Evolutionary conservation across 2,797 vertebrate genomes (phyloP).

Genomic region (Bovichtus diacanthus): DNA sequence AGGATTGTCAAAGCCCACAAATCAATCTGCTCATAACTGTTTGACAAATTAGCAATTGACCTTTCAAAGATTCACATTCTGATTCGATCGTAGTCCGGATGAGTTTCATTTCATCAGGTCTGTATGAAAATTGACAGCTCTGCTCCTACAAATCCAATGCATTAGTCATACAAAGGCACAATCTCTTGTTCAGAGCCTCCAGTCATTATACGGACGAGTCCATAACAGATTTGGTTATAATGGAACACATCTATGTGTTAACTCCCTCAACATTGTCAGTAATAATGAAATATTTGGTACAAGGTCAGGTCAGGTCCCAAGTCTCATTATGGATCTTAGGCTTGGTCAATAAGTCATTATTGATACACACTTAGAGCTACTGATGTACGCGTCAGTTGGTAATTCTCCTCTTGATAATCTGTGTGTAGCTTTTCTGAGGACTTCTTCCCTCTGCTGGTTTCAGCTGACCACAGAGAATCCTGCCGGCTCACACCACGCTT

Average conservation of each 20-base stretch:
- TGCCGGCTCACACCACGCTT: slow-evolving; percentile 25
- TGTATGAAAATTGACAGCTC: slow-evolving; percentile 30
- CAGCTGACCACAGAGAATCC: slow-evolving; percentile 64
- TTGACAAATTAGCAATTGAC: slow-evolving; percentile 63
- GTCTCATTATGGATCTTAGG: slow-evolving; percentile 40
- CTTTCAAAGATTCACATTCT: slow-evolving; percentile 64
- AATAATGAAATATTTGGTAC: not conserved
- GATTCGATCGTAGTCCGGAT: slow-evolving; percentile 39
- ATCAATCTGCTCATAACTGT: slow-evolving; percentile 57
- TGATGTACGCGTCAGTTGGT: slow-evolving; percentile 56
- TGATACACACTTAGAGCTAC: slow-evolving; percentile 57
- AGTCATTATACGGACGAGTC: not conserved
- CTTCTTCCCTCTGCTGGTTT: slow-evolving; percentile 27
- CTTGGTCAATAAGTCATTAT: slow-evolving; percentile 58
- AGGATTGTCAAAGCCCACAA: slow-evolving; percentile 43
- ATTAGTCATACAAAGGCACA: slow-evolving; percentile 17
- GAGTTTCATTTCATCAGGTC: slow-evolving; percentile 46
- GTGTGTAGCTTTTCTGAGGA: slow-evolving; percentile 6
- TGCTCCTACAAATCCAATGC: slow-evolving; percentile 1
- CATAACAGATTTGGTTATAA: not conserved
- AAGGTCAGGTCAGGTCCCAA: slow-evolving; percentile 38
- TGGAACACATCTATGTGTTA: slow-evolving; percentile 8
- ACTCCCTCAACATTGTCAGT: not conserved
- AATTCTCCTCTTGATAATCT: slow-evolving; percentile 59
- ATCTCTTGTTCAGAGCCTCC: not conserved